Base-by-base conservation (phyloP, 2,797 vertebrate species). In the Crypturellus tataupa region DNA sequence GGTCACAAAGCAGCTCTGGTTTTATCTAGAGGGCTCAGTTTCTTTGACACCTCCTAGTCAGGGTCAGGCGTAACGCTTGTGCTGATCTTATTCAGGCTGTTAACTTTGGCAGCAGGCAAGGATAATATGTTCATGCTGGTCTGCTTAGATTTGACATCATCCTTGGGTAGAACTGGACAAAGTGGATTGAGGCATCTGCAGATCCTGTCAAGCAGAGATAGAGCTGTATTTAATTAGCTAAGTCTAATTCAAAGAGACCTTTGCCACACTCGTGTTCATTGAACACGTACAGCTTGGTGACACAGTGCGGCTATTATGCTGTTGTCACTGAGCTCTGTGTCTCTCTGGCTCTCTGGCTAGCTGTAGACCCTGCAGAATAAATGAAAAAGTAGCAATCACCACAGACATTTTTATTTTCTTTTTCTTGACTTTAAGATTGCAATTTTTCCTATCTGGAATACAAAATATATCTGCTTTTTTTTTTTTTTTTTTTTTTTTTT, bases 171-270 rank as follows among this genome's bases (percentile, higher is more conserved):
- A 80, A 75, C 16, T 13, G 80, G 75, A 37, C 83, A 81, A 86
- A 94, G 80, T 79, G 33, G 82, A 94, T 71, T 78, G 80, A 68
- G n/a, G 33, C 64, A 71, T 71, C 67, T 46, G 15, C 59, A 86
- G 75, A 91, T 91, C 80, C 71, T 80, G 75, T 73, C 77, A 94
- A 86, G 73, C 51, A 83, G 46, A 40, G 19, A 53, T 7, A 70
- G 75, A 65, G 89, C 35, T 87, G 83, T 77, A 40, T 91, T 94
- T 97, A 95, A 96, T 93, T 62, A 95, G 81, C 75, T 95, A 90
- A 89, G 0, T 59, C 72, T 96, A 82, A 96, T 88, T 83, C 77
- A 70, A 46, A 42, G 59, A 86, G 80, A 81, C 73, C 75, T 94
- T 93, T 91, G 73, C 77, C 77, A 81, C 37, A 44, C 37, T 88